Conservation (phyloP, 2,113 vertebrate species). For the Crotalus helleri region DNA sequence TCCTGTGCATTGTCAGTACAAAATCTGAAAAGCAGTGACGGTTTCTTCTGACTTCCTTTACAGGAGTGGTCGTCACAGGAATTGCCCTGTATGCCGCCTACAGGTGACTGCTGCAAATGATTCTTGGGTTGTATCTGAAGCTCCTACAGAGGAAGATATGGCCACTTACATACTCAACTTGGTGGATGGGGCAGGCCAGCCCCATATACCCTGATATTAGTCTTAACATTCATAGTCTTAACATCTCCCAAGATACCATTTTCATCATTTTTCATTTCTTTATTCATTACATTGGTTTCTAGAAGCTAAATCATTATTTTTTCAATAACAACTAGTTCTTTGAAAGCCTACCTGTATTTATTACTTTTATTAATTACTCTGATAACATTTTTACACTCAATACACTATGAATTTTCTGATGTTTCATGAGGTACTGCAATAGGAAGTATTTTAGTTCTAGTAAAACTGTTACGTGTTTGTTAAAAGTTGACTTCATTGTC, state of each 20-base stretch:
- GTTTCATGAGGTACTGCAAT: neutral
- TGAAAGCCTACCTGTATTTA: constrained; percentile 14
- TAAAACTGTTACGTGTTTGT: constrained; percentile 25
- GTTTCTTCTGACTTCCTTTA: constrained; percentile 56
- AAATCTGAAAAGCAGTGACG: neutral
- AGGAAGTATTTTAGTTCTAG: neutral
- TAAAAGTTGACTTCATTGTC: neutral
- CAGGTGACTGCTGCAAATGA: constrained; percentile 90
- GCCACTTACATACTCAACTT: constrained; percentile 94
- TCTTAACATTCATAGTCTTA: constrained; percentile 7
- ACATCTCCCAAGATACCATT: constrained; percentile 36
- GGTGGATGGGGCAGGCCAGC: constrained; percentile 91
- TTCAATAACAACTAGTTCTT: constrained; percentile 27
- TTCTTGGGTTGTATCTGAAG: constrained; percentile 96
- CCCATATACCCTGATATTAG: constrained; percentile 81
- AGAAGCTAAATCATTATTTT: constrained; percentile 47
- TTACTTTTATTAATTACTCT: constrained; percentile 44
- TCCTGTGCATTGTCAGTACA: neutral
- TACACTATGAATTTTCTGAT: constrained; percentile 42
- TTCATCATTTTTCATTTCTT: constrained; percentile 39
- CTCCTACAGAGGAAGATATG: constrained; percentile 92
- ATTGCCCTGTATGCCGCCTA: constrained; percentile 93
- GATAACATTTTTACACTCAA: constrained; percentile 39
- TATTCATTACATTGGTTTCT: constrained; percentile 46
- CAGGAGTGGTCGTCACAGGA: constrained; percentile 93